Evolutionary conservation across 2,113 vertebrate genomes (phyloP).

Genomic region (mouse (Mus musculus)): GRCm39 chr6:90651001-90651500

Average conservation of each 20-base stretch:
- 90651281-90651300: neutral
- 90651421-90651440: neutral
- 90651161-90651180: neutral
- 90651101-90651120: neutral
- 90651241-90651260: fast-evolving
- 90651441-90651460: neutral
- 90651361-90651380: neutral
- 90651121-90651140: neutral
- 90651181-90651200: neutral
- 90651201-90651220: fast-evolving
- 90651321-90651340: neutral
- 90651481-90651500: neutral
- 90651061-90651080: neutral
- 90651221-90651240: fast-evolving
- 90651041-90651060: neutral
- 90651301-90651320: neutral
- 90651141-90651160: neutral
- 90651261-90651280: neutral
- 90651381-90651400: neutral
- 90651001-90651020: neutral
- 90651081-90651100: neutral
- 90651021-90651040: neutral
- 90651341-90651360: neutral
- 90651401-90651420: neutral
- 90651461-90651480: too few species aligned